phyloP scores from a whole-genome alignment of 2,797 vertebrate genomes.

The Rhodeus uyekii region DNA sequence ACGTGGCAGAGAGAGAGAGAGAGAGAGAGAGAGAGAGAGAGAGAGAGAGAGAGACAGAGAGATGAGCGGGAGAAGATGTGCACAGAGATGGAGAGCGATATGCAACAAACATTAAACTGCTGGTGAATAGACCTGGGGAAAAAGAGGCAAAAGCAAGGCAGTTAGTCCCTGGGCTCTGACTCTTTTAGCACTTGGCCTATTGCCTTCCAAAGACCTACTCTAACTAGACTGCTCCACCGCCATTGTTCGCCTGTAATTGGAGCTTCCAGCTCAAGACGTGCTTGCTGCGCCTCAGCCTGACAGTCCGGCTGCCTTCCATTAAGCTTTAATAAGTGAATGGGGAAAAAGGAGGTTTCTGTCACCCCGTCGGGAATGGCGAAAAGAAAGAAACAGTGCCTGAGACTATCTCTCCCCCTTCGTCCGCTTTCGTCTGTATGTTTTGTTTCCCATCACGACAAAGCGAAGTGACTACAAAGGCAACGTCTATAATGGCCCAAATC shows the following conservation, averaged over 20 bases:
- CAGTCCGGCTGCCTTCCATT: slow-evolving; percentile 73
- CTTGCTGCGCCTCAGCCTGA: slow-evolving; percentile 64
- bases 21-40: slow-evolving; percentile 2
- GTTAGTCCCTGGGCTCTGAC: slow-evolving; percentile 38
- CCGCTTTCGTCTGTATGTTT: slow-evolving; percentile 46
- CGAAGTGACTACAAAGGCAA: slow-evolving; percentile 45
- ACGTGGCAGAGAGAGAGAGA: slow-evolving; percentile 31
- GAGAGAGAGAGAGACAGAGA: not conserved
- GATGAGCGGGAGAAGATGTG: slow-evolving; percentile 17
- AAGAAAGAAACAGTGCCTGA: slow-evolving; percentile 45
- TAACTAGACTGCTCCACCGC: slow-evolving; percentile 27
- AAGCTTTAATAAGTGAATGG: slow-evolving; percentile 72
- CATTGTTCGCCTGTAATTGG: slow-evolving; percentile 73
- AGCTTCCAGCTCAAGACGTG: slow-evolving; percentile 67
- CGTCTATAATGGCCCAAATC: slow-evolving; percentile 54
- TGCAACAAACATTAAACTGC: slow-evolving; percentile 39
- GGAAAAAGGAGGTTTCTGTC: slow-evolving; percentile 38
- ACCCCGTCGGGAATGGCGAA: slow-evolving; percentile 28
- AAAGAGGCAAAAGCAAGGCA: slow-evolving; percentile 35
- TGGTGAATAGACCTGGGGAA: slow-evolving; percentile 39
- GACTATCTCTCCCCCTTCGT: slow-evolving; percentile 3
- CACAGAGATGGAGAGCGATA: slow-evolving; percentile 31
- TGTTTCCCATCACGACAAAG: slow-evolving; percentile 52
- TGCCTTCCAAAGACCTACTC: slow-evolving; percentile 31
- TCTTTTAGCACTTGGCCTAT: slow-evolving; percentile 41